These are phyloP conservation scores for Astropecten irregularis DNA, from an alignment of 53 echinoderm and acorn worm genomes.

Conservation along the genomic window DNA sequence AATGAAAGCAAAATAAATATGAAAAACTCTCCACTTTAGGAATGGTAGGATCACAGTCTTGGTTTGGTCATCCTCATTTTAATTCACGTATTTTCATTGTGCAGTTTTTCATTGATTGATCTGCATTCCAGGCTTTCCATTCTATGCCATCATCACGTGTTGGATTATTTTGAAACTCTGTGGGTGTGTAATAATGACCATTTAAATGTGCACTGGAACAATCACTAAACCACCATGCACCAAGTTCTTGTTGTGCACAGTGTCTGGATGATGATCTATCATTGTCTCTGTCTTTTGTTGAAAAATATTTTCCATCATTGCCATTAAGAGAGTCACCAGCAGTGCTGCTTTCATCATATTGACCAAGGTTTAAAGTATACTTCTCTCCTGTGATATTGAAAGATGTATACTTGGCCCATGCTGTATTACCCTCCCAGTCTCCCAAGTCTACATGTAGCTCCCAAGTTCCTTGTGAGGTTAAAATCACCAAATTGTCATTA, in stretches of 20 bases:
- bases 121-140: neutral
- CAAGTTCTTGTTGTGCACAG: neutral
- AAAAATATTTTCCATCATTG: neutral
- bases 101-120: neutral
- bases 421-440: no score
- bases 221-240: slow-evolving; percentile 11
- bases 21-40: no score
- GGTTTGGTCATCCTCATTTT: neutral
- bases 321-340: neutral
- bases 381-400: neutral
- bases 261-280: neutral
- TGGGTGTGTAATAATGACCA: slow-evolving; percentile 3
- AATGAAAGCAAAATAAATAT: no score
- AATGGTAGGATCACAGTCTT: neutral
- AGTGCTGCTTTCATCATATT: neutral
- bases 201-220: slow-evolving; percentile 6
- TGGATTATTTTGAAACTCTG: no score
- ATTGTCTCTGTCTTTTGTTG: slow-evolving; percentile 9
- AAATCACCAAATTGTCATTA: no score
- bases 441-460: no score
- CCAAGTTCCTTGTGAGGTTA: no score
- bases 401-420: neutral
- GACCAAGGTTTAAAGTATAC: neutral
- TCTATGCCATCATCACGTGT: neutral
- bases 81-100: neutral